Evolutionary conservation across 1,140 invertebrate genomes (phyloP).

Genomic region (Drosophila sturtevanti): DNA sequence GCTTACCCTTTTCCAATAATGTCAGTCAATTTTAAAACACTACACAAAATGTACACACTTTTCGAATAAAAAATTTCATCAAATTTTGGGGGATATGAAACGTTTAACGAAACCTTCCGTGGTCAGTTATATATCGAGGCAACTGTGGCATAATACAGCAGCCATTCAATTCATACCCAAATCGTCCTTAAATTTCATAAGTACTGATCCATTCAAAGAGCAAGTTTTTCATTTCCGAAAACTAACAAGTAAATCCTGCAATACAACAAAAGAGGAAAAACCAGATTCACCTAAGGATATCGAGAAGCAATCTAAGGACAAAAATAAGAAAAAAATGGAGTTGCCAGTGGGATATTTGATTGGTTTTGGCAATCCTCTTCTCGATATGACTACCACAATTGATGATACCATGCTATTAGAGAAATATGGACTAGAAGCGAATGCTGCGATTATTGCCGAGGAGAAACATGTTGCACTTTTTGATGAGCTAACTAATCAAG

Average conservation of each 20-base stretch:
- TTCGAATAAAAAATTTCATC: neutral
- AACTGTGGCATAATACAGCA: neutral
- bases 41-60: neutral
- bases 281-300: neutral
- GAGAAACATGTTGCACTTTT: constrained; percentile 92
- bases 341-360: constrained; percentile 36
- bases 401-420: constrained; percentile 83
- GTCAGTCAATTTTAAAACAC: neutral
- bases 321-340: constrained; percentile 28
- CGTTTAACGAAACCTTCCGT: neutral
- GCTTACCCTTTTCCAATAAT: neutral
- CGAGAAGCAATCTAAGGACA: neutral
- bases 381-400: constrained; percentile 49
- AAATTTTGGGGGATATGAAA: neutral
- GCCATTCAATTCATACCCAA: neutral
- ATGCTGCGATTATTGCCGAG: constrained; percentile 96
- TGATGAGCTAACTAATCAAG: constrained; percentile 84
- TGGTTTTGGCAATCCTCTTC: constrained; percentile 65
- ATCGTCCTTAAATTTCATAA: neutral
- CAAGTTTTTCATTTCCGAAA: neutral
- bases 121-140: neutral
- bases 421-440: constrained; percentile 93
- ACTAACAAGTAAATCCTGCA: neutral
- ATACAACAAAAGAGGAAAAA: neutral
- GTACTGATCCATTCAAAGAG: neutral